phyloP scores from a whole-genome alignment of 2,888 invertebrate genomes.

The Theodoxus fluviatilis region DNA sequence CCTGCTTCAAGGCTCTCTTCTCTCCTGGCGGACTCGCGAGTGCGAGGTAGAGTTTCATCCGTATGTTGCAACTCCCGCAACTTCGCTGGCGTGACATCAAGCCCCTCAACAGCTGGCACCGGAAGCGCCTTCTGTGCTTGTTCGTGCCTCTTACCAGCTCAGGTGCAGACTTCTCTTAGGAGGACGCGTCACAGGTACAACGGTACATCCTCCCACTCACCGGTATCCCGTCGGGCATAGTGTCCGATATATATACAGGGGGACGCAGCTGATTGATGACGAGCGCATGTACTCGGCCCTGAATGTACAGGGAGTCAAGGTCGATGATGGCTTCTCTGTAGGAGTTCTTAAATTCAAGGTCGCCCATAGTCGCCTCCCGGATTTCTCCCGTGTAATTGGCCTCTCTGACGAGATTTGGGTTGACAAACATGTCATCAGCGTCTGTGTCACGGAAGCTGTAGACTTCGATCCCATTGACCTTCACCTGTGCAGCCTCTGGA shows the following conservation, averaged over 20 bases:
- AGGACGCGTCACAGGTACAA: neutral
- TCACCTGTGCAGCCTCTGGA: too few species aligned
- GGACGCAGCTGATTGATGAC: too few species aligned
- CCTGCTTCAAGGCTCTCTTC: neutral
- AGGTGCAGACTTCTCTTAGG: neutral
- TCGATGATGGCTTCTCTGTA: too few species aligned
- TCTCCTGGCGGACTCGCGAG: neutral
- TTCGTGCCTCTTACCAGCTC: neutral
- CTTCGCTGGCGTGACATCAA: neutral
- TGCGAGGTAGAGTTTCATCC: neutral
- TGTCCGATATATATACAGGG: neutral
- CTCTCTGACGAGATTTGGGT: neutral
- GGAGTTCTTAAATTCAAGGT: too few species aligned
- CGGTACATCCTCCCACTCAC: neutral
- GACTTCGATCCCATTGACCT: neutral
- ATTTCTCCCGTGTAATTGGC: too few species aligned
- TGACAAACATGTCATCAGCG: neutral
- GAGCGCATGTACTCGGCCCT: too few species aligned
- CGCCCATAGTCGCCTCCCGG: too few species aligned
- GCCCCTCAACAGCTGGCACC: neutral
- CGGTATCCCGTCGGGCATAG: neutral
- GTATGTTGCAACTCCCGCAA: neutral
- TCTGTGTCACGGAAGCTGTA: neutral
- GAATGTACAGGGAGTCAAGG: too few species aligned
- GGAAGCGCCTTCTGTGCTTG: neutral